Evolutionary conservation across 2,113 vertebrate genomes (phyloP).

Genomic region (Vicugna pacos): DNA sequence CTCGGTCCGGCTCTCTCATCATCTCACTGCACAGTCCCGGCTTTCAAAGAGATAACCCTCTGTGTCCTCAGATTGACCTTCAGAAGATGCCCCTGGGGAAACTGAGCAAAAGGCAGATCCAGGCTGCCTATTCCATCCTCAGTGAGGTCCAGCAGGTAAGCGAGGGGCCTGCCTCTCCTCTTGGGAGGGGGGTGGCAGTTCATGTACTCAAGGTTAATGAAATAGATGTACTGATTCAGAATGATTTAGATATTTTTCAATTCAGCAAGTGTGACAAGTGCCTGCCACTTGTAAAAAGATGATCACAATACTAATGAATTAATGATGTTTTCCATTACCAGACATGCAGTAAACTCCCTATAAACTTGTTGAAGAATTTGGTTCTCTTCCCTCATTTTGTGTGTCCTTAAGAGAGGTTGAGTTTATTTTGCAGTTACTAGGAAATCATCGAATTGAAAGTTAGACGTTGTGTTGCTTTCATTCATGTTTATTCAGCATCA

Average conservation of each 20-base stretch:
- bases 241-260: neutral
- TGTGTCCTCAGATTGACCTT: conserved; percentile 94
- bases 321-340: neutral
- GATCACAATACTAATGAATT: neutral
- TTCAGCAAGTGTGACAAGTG: neutral
- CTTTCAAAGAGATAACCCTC: conserved; percentile 18
- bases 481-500: neutral
- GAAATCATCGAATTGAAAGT: neutral
- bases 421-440: neutral
- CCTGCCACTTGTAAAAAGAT: neutral
- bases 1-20: accelerated
- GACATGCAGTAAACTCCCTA: neutral
- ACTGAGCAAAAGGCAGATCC: conserved; percentile 98
- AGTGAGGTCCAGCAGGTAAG: conserved; percentile 97
- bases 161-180: neutral
- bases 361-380: neutral
- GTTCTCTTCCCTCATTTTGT: neutral
- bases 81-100: conserved; percentile 99
- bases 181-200: too few species aligned
- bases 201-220: neutral
- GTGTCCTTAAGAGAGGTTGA: neutral
- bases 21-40: accelerated
- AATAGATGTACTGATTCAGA: neutral
- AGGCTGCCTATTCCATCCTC: conserved; percentile 97
- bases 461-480: neutral